Base-by-base conservation (phyloP, 2,113 vertebrate genomes). In the Sinocyclocheilus anophthalmus region DNA sequence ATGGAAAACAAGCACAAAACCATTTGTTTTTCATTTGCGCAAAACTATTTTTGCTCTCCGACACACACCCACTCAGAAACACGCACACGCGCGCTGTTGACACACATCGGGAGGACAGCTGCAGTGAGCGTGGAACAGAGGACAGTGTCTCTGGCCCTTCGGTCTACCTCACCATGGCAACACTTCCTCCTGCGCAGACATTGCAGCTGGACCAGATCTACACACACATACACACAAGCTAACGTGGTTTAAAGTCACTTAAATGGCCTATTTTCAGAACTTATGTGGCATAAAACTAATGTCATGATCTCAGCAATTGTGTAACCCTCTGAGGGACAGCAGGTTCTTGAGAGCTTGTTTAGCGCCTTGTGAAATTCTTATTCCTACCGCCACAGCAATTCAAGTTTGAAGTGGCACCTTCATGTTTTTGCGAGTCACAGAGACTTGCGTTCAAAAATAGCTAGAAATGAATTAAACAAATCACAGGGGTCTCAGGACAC, bases 111-210 rank as follows among this genome's bases (percentile, higher is more conserved):
- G 83, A 87, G 87, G 87, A 88, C 92, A 91, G 90, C 89, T 88
- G 88, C 91, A 84, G 33, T 77, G 92, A 89, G 91, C 75, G 24
- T 87, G 87, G 87, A 87, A 73, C 77, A 73, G 86, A 91, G 86
- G 89, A 93, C 82, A 88, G 89, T 90, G 90, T 91, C 89, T 89
- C 77, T 88, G 93, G 92, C 90, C 90, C 86, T 45, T 89, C 84
- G 90, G 90, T 88, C 90, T 76, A 55, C 86, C 91, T 95, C 94
- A 93, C 94, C 94, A 95, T 95, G 93, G 94, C 93, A 95, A 95
- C 94, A 89, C 92, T 91, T 94, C 93, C 92, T 90, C 91, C 94
- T 93, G 92, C 83, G 92, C 88, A 88, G 87, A 88, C 90, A 91
- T 90, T 87, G 92, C 91, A 94, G 94, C 92, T 94, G 92, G 90